Evolutionary conservation across 1,140 invertebrate genomes (phyloP).

Genomic region (Eriocheir sinensis): DNA sequence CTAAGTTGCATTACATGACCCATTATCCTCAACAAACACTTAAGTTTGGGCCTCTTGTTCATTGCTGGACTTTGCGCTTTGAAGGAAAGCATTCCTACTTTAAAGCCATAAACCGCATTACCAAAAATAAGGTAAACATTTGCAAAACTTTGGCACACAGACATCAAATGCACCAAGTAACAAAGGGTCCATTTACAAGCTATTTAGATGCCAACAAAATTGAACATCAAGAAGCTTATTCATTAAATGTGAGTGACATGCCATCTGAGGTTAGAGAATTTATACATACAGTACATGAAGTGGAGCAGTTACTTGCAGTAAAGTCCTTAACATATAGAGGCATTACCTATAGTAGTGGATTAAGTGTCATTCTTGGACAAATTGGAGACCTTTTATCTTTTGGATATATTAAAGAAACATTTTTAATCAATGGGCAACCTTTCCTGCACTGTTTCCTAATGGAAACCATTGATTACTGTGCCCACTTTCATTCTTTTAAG

Average conservation of each 20-base stretch:
- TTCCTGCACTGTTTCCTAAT: not conserved
- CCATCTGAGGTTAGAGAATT: no score
- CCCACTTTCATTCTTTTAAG: not conserved
- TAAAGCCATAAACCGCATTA: not conserved
- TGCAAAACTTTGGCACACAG: not conserved
- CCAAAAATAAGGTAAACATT: not conserved
- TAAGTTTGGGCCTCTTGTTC: not conserved
- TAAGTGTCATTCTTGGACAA: not conserved
- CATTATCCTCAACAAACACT: no score
- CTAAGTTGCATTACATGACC: no score
- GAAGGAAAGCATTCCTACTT: not conserved
- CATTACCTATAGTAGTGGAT: not conserved
- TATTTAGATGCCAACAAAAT: conserved; percentile 9
- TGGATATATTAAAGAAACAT: not conserved
- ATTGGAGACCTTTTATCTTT: not conserved
- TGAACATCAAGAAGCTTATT: no score
- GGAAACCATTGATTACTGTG: not conserved
- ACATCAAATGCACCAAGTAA: not conserved
- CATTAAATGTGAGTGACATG: no score
- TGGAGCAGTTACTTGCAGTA: not conserved
- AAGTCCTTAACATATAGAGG: not conserved
- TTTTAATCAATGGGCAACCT: not conserved
- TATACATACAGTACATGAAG: not conserved
- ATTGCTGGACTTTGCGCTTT: not conserved
- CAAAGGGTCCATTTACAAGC: not conserved